phyloP scores from a whole-genome alignment of 2,888 invertebrate species.

The Darwinula stevensoni region DNA sequence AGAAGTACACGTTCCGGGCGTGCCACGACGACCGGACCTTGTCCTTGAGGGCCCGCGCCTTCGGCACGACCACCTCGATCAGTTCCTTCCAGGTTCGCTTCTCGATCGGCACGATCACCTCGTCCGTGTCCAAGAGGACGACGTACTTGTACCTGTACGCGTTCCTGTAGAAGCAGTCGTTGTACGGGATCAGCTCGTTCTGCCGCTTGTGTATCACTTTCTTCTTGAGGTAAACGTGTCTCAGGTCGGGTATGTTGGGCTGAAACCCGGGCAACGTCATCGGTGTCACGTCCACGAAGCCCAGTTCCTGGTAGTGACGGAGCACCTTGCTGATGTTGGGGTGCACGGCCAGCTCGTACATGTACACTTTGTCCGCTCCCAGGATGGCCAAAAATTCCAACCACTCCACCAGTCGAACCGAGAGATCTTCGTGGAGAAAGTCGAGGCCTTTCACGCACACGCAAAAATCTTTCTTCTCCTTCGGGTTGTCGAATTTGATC shows the following conservation, averaged over 20 bases:
- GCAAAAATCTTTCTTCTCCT: conserved; percentile 42
- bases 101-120: conserved; percentile 66
- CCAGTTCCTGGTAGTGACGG: conserved; percentile 24
- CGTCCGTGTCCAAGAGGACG: conserved; percentile 72
- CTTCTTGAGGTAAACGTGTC: conserved; percentile 60
- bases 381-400: conserved; percentile 54
- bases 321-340: conserved; percentile 52
- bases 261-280: conserved; percentile 61
- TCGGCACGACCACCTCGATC: conserved; percentile 27
- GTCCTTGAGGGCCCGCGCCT: conserved; percentile 28
- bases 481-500: conserved; percentile 44
- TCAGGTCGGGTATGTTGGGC: conserved; percentile 60
- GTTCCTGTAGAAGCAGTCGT: conserved; percentile 78
- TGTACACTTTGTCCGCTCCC: conserved; percentile 69
- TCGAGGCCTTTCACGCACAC: conserved; percentile 82
- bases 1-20: conserved; percentile 68
- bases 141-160: conserved; percentile 66
- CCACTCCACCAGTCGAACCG: conserved; percentile 73
- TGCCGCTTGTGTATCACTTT: conserved; percentile 77
- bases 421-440: conserved; percentile 66
- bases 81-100: conserved; percentile 39
- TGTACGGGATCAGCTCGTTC: conserved; percentile 82
- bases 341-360: conserved; percentile 58
- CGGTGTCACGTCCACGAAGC: conserved; percentile 41
- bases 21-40: conserved; percentile 47